phyloP scores from a whole-genome alignment of 1,140 invertebrate species.

The Proctacanthus coquilletti region DNA sequence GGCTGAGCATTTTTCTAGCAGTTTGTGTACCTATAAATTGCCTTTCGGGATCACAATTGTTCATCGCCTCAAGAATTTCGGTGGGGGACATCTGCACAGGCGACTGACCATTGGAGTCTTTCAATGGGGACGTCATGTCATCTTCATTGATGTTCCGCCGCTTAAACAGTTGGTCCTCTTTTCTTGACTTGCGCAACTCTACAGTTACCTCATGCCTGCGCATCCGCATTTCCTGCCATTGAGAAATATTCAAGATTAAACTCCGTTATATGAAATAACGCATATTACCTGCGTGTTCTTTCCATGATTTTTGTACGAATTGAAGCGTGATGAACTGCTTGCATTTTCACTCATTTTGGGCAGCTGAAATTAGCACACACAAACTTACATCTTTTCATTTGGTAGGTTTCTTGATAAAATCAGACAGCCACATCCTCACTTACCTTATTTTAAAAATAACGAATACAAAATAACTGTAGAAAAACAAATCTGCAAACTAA shows the following conservation, averaged over 20 bases:
- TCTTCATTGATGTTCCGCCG: constrained; percentile 63
- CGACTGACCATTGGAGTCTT: constrained; percentile 34
- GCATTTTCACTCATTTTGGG: background rate
- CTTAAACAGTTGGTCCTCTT: constrained; percentile 93
- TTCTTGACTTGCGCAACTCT: constrained; percentile 80
- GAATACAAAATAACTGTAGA: no score
- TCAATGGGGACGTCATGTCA: constrained; percentile 36
- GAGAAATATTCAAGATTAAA: constrained; percentile 2
- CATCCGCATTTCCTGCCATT: constrained; percentile 62
- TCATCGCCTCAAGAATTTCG: constrained; percentile 49
- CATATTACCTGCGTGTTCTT: constrained; percentile 2
- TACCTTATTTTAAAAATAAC: no score
- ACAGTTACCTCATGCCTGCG: constrained; percentile 75
- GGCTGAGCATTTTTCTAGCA: constrained; percentile 78
- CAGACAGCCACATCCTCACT: no score
- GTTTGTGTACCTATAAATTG: constrained; percentile 54
- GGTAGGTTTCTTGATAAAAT: no score
- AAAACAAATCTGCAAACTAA: no score
- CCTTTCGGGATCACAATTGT: constrained; percentile 39
- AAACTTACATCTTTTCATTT: no score
- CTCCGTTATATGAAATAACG: background rate
- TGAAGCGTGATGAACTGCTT: background rate
- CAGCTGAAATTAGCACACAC: no score
- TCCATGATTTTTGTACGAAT: constrained; percentile 5
- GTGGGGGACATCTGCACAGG: constrained; percentile 33